These are phyloP conservation scores for Chondrosia reniformis DNA, from an alignment of 37 sponge, comb jelly and placozoan species.

Conservation along the genomic window DNA sequence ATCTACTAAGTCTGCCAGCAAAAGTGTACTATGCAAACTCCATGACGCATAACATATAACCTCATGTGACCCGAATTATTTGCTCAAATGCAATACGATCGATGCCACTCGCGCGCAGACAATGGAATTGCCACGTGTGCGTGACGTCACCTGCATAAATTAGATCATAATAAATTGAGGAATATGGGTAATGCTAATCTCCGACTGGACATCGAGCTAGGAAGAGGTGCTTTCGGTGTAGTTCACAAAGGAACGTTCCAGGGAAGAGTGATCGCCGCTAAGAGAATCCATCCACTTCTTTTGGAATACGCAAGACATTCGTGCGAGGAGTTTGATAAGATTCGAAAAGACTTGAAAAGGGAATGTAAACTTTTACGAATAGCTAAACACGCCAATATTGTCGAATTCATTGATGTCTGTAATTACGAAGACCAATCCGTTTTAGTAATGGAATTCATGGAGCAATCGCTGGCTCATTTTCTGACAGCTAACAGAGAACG, in stretches of 20 bases:
- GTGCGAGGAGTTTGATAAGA: background rate
- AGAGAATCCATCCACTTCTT: background rate
- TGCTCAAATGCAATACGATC: no score
- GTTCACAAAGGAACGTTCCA: background rate
- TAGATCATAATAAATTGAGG: no score
- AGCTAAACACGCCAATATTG: background rate
- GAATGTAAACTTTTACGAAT: background rate
- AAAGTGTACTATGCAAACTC: no score
- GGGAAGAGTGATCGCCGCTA: background rate
- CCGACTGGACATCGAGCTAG: slow-evolving; percentile 2
- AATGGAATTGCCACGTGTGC: no score
- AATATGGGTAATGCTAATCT: no score
- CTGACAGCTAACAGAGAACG: no score
- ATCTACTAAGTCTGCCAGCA: no score
- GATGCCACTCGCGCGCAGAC: no score
- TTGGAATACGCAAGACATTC: background rate
- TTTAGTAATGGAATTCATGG: background rate
- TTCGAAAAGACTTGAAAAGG: background rate
- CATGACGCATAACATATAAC: no score
- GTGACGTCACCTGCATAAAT: no score
- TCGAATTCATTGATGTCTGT: background rate
- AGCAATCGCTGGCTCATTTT: background rate
- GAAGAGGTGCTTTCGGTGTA: background rate
- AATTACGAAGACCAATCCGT: background rate
- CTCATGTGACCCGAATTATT: no score